These are phyloP conservation scores for Drosophila ustulata DNA, from an alignment of 2,888 invertebrate species.

Conservation along the genomic window DNA sequence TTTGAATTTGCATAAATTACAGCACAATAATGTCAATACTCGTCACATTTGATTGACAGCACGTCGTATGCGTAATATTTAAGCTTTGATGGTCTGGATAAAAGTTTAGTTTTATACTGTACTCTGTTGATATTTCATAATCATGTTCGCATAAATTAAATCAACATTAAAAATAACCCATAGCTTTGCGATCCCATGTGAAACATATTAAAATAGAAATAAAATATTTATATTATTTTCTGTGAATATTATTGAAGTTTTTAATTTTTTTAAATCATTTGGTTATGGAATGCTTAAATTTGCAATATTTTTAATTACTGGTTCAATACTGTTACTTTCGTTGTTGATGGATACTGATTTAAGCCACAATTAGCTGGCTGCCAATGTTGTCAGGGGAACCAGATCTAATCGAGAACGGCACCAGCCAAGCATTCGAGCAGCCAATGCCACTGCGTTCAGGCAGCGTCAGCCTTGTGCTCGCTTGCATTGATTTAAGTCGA, in stretches of 20 bases:
- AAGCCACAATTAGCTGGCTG: neutral
- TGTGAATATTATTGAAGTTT: too few relatives aligned
- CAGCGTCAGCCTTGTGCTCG: conserved; percentile 28
- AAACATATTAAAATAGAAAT: too few relatives aligned
- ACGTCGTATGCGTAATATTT: conserved; percentile 41
- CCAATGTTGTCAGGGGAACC: conserved; percentile 4
- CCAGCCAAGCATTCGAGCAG: conserved; percentile 18
- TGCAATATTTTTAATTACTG: neutral
- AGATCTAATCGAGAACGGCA: conserved; percentile 11
- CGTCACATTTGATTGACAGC: conserved; percentile 44
- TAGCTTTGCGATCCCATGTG: too few relatives aligned
- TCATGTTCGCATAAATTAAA: too few relatives aligned
- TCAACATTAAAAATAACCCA: too few relatives aligned
- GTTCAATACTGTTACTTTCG: neutral
- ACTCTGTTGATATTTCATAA: neutral
- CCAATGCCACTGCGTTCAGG: conserved; percentile 31
- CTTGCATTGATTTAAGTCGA: conserved; percentile 69
- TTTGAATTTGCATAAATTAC: conserved; percentile 67
- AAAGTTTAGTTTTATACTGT: neutral
- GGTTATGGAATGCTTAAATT: too few relatives aligned
- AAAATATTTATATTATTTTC: too few relatives aligned
- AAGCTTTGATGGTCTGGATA: conserved; percentile 5
- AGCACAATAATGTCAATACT: conserved; percentile 17
- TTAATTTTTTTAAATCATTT: too few relatives aligned
- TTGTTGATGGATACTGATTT: neutral